phyloP scores from a whole-genome alignment of 2,888 invertebrate species.

The Leucania comma region DNA sequence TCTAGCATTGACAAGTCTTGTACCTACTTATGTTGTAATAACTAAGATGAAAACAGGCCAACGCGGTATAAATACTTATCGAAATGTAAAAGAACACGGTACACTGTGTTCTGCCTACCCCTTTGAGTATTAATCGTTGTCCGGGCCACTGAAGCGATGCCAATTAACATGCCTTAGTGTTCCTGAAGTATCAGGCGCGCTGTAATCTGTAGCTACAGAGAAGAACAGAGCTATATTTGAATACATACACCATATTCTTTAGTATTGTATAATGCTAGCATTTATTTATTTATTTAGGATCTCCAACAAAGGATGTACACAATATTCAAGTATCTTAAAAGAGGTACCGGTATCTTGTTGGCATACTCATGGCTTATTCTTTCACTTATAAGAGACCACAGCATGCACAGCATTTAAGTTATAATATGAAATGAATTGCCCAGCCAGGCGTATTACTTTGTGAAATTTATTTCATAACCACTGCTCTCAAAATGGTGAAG shows the following conservation, averaged over 20 bases:
- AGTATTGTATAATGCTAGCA: not conserved
- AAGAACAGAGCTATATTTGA: no score
- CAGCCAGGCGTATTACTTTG: no score
- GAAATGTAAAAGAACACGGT: not conserved
- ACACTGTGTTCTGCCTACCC: slow-evolving; percentile 11
- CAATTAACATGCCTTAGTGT: slow-evolving; percentile 44
- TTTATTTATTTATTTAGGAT: no score
- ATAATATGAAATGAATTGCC: no score
- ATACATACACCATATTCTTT: no score
- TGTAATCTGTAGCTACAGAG: not conserved
- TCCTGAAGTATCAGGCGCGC: slow-evolving; percentile 5
- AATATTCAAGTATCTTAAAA: no score
- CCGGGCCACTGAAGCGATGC: slow-evolving; percentile 46
- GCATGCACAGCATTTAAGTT: not conserved
- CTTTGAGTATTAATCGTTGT: slow-evolving; percentile 32
- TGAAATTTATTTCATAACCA: no score
- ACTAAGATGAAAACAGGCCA: not conserved
- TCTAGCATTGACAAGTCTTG: not conserved
- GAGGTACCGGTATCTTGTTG: no score
- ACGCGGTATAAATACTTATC: not conserved
- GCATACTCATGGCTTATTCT: no score
- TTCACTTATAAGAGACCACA: no score
- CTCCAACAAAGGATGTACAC: no score
- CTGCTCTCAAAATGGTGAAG: no score
- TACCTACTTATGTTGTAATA: not conserved